These are phyloP conservation scores for Microctonus brassicae DNA, from an alignment of 2,888 invertebrate genomes.

Conservation along the genomic window DNA sequence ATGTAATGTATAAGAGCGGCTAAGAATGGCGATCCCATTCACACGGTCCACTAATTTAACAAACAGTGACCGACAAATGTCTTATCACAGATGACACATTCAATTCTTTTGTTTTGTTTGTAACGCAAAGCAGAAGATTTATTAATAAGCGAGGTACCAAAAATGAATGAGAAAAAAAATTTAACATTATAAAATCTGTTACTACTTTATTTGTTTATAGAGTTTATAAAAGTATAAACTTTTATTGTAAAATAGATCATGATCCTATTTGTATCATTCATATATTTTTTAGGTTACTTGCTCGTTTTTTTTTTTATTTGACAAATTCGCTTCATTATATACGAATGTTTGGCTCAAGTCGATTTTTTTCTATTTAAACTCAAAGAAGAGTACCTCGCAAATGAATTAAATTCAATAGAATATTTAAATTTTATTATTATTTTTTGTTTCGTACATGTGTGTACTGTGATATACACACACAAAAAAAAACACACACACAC, in stretches of 20 bases:
- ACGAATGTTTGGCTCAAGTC: neutral
- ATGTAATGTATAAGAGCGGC: slow-evolving; percentile 38
- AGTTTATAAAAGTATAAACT: slow-evolving; percentile 44
- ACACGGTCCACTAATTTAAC: slow-evolving; percentile 38
- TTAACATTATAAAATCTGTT: slow-evolving; percentile 41
- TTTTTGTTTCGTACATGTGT: neutral
- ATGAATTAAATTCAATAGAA: neutral
- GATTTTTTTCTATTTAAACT: neutral
- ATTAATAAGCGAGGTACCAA: slow-evolving; percentile 45
- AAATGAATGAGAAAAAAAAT: slow-evolving; percentile 37
- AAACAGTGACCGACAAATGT: slow-evolving; percentile 33
- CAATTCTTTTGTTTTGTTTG: slow-evolving; percentile 39
- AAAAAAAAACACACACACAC: neutral
- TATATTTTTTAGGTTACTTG: neutral
- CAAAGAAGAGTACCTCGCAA: neutral
- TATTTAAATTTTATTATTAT: neutral
- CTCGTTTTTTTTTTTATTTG: slow-evolving; percentile 14
- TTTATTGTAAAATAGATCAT: slow-evolving; percentile 44
- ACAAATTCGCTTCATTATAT: neutral
- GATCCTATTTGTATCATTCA: slow-evolving; percentile 19
- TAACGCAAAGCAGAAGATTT: slow-evolving; percentile 39
- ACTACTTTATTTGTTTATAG: slow-evolving; percentile 43
- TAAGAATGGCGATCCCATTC: slow-evolving; percentile 35
- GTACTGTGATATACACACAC: neutral
- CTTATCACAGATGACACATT: slow-evolving; percentile 40